These are phyloP conservation scores for Halyomorpha halys DNA, from an alignment of 1,140 invertebrate genomes.

Conservation along the genomic window DNA sequence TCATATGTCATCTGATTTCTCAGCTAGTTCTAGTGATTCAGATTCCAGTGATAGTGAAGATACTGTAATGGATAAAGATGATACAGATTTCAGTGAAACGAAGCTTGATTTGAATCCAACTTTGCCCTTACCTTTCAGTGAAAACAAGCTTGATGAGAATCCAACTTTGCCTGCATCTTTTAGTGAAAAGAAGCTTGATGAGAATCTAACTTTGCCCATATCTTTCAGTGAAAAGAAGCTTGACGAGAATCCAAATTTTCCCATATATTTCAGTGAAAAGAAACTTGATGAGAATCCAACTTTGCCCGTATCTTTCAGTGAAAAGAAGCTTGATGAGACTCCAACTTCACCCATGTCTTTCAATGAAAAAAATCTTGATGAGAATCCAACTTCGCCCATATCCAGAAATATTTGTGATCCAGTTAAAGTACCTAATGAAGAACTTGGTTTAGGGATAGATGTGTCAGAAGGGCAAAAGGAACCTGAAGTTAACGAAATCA, in stretches of 20 bases:
- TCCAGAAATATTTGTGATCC: background rate
- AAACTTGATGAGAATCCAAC: background rate
- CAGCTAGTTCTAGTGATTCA: background rate
- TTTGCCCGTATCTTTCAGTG: background rate
- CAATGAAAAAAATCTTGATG: background rate
- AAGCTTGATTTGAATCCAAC: background rate
- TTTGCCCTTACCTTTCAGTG: background rate
- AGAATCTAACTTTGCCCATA: background rate
- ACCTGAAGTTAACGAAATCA: too few species aligned
- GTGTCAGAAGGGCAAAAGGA: too few species aligned
- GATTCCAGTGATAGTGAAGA: constrained; percentile 6
- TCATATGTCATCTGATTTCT: background rate
- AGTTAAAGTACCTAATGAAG: too few species aligned
- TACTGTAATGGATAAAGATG: background rate
- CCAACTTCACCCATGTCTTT: background rate
- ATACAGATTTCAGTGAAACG: too few species aligned
- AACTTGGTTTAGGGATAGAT: too few species aligned
- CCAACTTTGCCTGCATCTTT: background rate
- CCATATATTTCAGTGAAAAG: too few species aligned
- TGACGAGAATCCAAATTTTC: background rate
- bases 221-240: background rate
- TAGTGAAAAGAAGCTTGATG: background rate
- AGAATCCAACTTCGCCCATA: background rate
- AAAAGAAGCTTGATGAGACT: background rate
- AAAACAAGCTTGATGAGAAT: background rate